Base-by-base conservation (phyloP, 2,113 vertebrate genomes). In the Fulica atra region DNA sequence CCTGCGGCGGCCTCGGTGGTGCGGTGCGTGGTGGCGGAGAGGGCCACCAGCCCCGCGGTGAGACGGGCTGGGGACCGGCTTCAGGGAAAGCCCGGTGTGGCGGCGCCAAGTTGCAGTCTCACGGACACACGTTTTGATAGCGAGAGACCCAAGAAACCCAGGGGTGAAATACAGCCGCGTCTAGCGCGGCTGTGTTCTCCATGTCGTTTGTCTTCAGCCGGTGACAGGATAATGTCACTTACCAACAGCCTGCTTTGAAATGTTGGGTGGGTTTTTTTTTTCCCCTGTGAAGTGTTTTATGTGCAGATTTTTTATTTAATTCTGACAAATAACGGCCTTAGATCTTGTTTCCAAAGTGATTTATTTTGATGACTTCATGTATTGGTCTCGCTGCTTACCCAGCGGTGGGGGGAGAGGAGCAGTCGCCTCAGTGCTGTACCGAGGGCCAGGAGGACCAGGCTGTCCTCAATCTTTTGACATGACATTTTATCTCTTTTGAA, bases 111-210 rank as follows among this genome's bases (percentile, higher is more conserved):
- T 23, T 42, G 12, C 25, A 10, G 36, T 19, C 13, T 10, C 16
- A 6, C 0, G 13, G 50, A 12, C 11, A 5, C 42, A 3, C 3
- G 3, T 36, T 77, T 48, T 23, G 29, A 8, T 29, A 26, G n/a
- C 2, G 7, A 25, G 54, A 66, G 40, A 24, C 33, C 38, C 44
- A 46, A 36, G 35, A 72, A 51, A 38, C 13, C 36, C 66, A 28
- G 0, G 0, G 4, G 33, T 66, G 40, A 88, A 80, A 50, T 28
- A n/a, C 4, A 33, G 57, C 79, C 48, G 48, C 33, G 23, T 23
- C 35, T 36, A 42, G 23, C 0, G 0, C 3, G 12, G 23, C 2
- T 87, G 28, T 36, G 61, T 21, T 15, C 0, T 0, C 35, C 1
- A 1, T 17, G 66, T 48, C 7, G 10, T 76, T 53, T 44, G 12